Base-by-base conservation (phyloP, 1,140 invertebrate genomes). In the Thaumetopoea pityocampa region DNA sequence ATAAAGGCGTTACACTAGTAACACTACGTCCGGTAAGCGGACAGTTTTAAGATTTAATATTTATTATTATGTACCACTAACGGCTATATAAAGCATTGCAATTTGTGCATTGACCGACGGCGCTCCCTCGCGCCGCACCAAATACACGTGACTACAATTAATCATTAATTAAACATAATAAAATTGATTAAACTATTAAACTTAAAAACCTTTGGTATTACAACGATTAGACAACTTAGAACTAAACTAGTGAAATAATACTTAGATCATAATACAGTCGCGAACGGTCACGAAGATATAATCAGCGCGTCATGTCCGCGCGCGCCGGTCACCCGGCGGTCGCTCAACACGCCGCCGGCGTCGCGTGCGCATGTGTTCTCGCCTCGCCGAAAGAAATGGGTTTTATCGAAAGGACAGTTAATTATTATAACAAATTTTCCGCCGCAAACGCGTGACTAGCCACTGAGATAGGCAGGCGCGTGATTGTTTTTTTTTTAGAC, bases 81-180 rank as follows among this genome's bases (percentile, higher is more conserved):
- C 50, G 44, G 62, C 65, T 74, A 71, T 63, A 65, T 69, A 71
- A 74, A 74, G 70, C 70, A 67, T 69, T 63, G 66, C 51, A 51
- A 8, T 64, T 67, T 65, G 70, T 67, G 70, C 67, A 42, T 30
- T 47, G 48, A 50, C 42, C 44, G 32, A n/a, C 36, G 29, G 35
- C 23, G 24, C 18, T 18, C 18, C 9, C 12, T 27, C n/a, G 10
- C 27, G 11, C 4, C 20, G 18, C 26, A 11, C 2, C 7, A 7
- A 12, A 17, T 8, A 20, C 35, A 16, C 35, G 18, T 14, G 16
- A 40, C n/a, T n/a, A 24, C 15, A 40, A 29, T 8, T 17, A 5
- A 10, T 14, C 15, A 23, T 18, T 7, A 22, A 23, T 11, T 15
- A 24, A 15, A 24, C 20, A 15, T 16, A 14, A 20, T 20, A 6